Evolutionary conservation across 2,113 vertebrate species (phyloP), one percentile per base, ranked within the genome.

Genomic region (Rana temporaria): DNA sequence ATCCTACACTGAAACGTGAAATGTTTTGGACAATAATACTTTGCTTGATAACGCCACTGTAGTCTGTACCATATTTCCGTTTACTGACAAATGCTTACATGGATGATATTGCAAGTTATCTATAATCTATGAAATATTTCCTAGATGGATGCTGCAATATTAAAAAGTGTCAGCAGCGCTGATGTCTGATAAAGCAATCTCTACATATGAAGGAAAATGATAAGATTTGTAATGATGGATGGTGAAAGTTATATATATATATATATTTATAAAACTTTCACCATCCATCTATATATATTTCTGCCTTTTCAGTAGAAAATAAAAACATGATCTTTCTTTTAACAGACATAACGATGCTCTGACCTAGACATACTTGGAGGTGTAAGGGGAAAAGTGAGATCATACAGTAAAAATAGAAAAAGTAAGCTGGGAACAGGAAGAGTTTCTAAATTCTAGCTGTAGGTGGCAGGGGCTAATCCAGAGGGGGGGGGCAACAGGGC

Each of bases 221-320:
- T 80, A 80, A 60, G 78, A 68, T 80, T 69, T 68, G 78, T 18
- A 24, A 26, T 80, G 78, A 70, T 80, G 78, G 65, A 80, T 80
- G 30, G 78, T 26, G 56, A 62, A 67, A 60, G 55, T 60, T 56
- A 30, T 30, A 30, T 30, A 30, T 30, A 30, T 30, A 30, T 30
- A 30, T 30, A 30, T 30, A 30, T n/a, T n/a, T n/a, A n/a, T n/a
- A n/a, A n/a, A n/a, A n/a, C n/a, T n/a, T n/a, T n/a, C n/a, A n/a
- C n/a, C n/a, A n/a, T n/a, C n/a, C 30, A 59, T 15, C 16, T 34
- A 60, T 79, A 68, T 22, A 69, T 32, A 70, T 69, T 53, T 79
- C 65, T 69, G 24, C 65, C 32, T 69, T 30, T 69, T 55, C 69
- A 55, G 48, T 56, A 20, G 56, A 74, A 74, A 74, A 74, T 74